Evolutionary conservation across 2,113 vertebrate species (phyloP), one percentile per base, ranked within the genome.

Genomic region (Mormyrus iriodes): DNA sequence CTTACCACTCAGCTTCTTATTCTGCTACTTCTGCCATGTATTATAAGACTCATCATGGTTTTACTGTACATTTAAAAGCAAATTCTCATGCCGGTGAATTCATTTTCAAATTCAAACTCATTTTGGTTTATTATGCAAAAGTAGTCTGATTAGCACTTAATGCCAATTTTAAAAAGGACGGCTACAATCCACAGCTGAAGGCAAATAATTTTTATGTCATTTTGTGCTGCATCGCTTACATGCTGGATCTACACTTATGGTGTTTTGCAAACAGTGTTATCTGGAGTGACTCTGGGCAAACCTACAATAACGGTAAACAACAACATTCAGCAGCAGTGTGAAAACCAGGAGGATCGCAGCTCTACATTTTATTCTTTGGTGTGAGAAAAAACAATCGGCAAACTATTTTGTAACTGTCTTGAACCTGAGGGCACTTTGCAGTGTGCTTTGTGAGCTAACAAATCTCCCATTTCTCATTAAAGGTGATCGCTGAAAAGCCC

Each of bases 351-450:
- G 17, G 48, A 84, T 84, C 42, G 4, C 42, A 84, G 39, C 8
- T 48, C 12, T 84, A 12, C 19, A 84, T 46, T 48, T 84, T 84
- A 21, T 48, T 48, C 39, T 84, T 4, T 42, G 15, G 15, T 79
- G 73, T 79, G 73, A 79, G 35, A 79, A 79, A 48, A 84, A 84
- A 42, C 82, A 84, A 42, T 48, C 7, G 39, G 44, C 39, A 24
- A 84, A 84, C 39, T n/a, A 48, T 84, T 84, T 84, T 84, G 82
- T 46, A 84, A n/a, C 82, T 79, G 73, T 6, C 73, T 42, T 42
- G 31, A 79, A 44, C 21, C 39, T 24, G 21, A 46, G 21, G 24
- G 21, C 17, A 46, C 39, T 84, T 84, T 84, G 82, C 8, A 4
- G 19, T 84, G 42, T 12, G 8, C 35, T 79, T 48, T 42, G 42